Evolutionary conservation across 2,888 invertebrate species (phyloP).

Genomic region (Paralinhomoeus sp.): DNA sequence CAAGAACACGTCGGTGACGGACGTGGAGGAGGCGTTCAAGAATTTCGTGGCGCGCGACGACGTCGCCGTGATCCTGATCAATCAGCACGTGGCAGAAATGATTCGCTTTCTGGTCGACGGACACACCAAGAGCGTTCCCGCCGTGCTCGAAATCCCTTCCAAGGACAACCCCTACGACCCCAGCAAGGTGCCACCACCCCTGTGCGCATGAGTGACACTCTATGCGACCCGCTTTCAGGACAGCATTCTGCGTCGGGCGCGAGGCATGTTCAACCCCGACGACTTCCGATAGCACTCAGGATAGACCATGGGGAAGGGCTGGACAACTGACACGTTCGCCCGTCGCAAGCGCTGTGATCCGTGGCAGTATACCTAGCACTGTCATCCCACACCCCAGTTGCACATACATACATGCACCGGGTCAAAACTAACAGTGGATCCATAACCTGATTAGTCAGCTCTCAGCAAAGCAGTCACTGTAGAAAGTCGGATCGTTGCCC

Average conservation of each 20-base stretch:
- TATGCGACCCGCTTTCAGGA: constrained; percentile 13
- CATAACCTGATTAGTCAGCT: too few relatives aligned
- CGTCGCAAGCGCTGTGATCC: too few relatives aligned
- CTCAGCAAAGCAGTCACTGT: too few relatives aligned
- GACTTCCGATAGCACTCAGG: constrained; percentile 22
- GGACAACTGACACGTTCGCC: too few relatives aligned
- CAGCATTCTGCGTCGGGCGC: constrained; percentile 25
- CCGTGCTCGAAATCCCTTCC: constrained; percentile 91
- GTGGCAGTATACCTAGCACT: too few relatives aligned
- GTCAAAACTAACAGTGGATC: too few relatives aligned
- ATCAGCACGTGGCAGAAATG: constrained; percentile 83
- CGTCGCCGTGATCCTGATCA: constrained; percentile 93
- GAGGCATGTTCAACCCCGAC: constrained; percentile 24
- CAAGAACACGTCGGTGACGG: constrained; percentile 58
- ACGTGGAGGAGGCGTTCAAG: constrained; percentile 81
- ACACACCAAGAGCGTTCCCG: constrained; percentile 73
- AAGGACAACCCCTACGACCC: constrained; percentile 96
- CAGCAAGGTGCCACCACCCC: constrained; percentile 44
- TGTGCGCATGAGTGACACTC: neutral
- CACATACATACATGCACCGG: too few relatives aligned
- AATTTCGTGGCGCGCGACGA: constrained; percentile 79
- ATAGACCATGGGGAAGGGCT: too few relatives aligned
- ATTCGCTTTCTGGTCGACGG: constrained; percentile 85
- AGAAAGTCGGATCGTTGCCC: constrained; percentile 50
- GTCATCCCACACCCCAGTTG: too few relatives aligned